Evolutionary conservation across 2,113 vertebrate genomes (phyloP).

Genomic region (Nipponia nippon): DNA sequence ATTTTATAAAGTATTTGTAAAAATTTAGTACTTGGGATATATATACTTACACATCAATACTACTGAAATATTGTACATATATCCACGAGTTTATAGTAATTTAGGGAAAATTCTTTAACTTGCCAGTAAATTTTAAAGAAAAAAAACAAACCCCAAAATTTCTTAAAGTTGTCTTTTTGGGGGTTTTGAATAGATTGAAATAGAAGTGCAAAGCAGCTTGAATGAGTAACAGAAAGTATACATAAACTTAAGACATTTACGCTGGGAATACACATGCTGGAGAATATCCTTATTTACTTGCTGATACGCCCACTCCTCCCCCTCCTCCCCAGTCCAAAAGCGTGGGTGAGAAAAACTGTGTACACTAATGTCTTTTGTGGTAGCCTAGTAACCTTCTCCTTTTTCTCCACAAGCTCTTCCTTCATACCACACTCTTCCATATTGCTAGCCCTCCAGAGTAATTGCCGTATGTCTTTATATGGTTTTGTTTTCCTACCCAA

Average conservation of each 20-base stretch:
- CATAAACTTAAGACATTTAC: neutral
- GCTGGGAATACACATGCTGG: neutral
- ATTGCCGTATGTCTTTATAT: neutral
- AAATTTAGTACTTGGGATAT: neutral
- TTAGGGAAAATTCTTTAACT: neutral
- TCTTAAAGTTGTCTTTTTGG: neutral
- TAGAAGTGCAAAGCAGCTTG: neutral
- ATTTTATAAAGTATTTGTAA: neutral
- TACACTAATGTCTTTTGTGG: neutral
- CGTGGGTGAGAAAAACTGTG: neutral
- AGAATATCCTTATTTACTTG: neutral
- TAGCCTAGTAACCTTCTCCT: constrained; percentile 36
- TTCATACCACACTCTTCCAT: neutral
- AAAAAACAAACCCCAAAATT: neutral
- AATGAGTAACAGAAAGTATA: neutral
- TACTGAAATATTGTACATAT: neutral
- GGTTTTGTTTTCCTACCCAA: constrained; percentile 60
- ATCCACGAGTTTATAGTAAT: neutral
- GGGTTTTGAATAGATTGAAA: neutral
- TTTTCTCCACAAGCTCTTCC: neutral
- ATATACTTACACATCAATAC: neutral
- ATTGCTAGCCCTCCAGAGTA: neutral
- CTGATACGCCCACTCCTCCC: neutral
- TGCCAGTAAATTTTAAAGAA: neutral
- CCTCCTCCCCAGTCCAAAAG: neutral